Percentiles rank a stretch among this genome's conserved stretches.
phyloP scores from a whole-genome alignment of 2,888 invertebrate genomes.

The Clitarchus hookeri region DNA sequence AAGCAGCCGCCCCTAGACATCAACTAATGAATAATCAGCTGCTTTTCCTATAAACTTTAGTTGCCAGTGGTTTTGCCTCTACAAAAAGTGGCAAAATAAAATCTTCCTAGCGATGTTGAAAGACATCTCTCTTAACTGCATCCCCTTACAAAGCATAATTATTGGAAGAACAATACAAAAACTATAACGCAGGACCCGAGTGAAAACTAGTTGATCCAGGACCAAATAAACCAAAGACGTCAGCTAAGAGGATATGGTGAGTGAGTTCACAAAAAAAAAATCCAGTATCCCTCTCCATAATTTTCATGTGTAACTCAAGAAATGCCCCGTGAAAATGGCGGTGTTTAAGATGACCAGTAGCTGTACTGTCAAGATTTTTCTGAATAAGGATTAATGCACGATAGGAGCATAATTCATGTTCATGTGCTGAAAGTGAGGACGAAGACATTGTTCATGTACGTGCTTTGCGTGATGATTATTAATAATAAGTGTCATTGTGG shows the following conservation, averaged over 20 bases:
- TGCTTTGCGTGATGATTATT: neutral
- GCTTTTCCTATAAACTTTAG: constrained; percentile 1
- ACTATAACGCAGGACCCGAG: neutral
- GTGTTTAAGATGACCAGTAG: neutral
- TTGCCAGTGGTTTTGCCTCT: constrained; percentile 22
- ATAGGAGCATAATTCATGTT: neutral
- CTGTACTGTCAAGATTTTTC: neutral
- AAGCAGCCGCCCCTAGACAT: neutral
- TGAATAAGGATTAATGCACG: neutral
- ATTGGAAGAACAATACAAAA: neutral
- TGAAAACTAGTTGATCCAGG: neutral
- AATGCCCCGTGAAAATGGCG: neutral
- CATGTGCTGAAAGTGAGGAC: neutral
- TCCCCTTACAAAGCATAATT: neutral
- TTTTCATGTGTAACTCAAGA: neutral
- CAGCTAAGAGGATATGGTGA: neutral
- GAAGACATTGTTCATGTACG: neutral
- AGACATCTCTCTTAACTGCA: neutral
- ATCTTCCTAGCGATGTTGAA: neutral
- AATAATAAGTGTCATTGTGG: neutral
- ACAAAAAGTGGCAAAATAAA: neutral
- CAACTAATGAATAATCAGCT: neutral
- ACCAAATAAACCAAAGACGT: neutral
- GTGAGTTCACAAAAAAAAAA: neutral
- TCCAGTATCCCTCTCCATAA: neutral